Evolutionary conservation across 2,113 vertebrate genomes (phyloP), one percentile per base, ranked within the genome.

Genomic region (Paraplagusia blochii): DNA sequence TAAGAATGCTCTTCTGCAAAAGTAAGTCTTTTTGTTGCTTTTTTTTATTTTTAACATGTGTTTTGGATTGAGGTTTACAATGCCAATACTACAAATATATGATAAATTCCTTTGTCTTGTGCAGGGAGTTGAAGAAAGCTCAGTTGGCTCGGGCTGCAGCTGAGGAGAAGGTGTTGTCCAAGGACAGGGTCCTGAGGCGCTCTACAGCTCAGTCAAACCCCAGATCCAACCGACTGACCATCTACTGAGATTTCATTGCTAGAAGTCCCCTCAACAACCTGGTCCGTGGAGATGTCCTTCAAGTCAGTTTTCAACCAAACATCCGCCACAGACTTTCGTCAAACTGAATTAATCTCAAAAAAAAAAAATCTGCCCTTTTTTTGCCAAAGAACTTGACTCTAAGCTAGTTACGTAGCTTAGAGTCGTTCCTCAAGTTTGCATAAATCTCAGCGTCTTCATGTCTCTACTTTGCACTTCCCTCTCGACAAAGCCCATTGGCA

Each of bases 121-220:
- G 40, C 74, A 99, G 96, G 79, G 97, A 99, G 84, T 90, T 99
- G 63, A 98, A 99, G 88, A 98, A 98, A 85, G 97, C 96, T 11
- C 97, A 99, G 88, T 78, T 93, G 90, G 97, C 97, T 4, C 92
- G 97, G 84, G 95, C 93, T 0, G 96, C 92, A 19, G 95, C 95
- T 0, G 95, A 98, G 79, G 95, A 98, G 81, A 90, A 93, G 68
- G 94, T 94, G 7, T 81, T 96, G 55, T 90, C 93, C 85, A 94
- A 92, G 0, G 95, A 95, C 82, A 78, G 95, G 47, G 88, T 97
- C 86, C 87, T 93, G 74, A 98, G 95, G 1, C 92, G 96, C 50
- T 99, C 95, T 50, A 93, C 92, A 0, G 84, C 94, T 1, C 96
- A 96, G 72, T 87, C 87, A 8, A 82, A 90, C 71, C 92, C 86